phyloP scores from a whole-genome alignment of 2,113 vertebrate species.

The Myrmecophaga tridactyla region DNA sequence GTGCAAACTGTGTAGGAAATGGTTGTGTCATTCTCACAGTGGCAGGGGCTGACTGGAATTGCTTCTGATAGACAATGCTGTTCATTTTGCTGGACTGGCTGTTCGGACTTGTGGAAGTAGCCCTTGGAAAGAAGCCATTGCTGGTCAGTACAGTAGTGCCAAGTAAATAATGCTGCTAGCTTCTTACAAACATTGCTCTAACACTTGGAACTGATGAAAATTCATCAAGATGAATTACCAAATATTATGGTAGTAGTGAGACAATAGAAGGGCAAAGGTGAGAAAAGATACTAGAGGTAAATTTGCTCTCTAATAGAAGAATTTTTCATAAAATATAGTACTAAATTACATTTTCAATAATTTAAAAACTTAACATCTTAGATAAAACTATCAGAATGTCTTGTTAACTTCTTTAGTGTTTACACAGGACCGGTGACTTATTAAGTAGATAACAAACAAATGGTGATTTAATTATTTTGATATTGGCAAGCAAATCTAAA shows the following conservation, averaged over 20 bases:
- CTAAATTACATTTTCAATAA: neutral
- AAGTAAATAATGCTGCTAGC: neutral
- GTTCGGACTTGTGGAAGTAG: constrained; percentile 97
- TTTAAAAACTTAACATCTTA: neutral
- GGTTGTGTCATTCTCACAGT: constrained; percentile 94
- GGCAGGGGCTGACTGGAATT: constrained; percentile 91
- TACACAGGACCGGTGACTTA: neutral
- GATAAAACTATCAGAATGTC: neutral
- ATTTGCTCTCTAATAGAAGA: neutral
- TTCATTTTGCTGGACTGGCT: constrained; percentile 98
- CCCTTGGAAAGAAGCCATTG: constrained; percentile 84
- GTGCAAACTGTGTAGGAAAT: constrained; percentile 95
- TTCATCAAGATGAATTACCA: neutral
- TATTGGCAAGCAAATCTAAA: constrained; percentile 55
- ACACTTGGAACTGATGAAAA: neutral
- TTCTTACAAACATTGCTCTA: neutral
- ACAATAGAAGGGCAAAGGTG: constrained; percentile 18
- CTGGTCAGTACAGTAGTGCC: constrained; percentile 60
- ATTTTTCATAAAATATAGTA: neutral
- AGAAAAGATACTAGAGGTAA: neutral
- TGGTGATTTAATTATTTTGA: neutral
- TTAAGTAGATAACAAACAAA: neutral
- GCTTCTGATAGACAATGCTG: constrained; percentile 98
- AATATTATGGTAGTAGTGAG: neutral
- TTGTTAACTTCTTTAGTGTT: neutral